Evolutionary conservation across 2,888 invertebrate species (phyloP), one percentile per base, ranked within the genome.

Genomic region (Coelogynopora nodosa): DNA sequence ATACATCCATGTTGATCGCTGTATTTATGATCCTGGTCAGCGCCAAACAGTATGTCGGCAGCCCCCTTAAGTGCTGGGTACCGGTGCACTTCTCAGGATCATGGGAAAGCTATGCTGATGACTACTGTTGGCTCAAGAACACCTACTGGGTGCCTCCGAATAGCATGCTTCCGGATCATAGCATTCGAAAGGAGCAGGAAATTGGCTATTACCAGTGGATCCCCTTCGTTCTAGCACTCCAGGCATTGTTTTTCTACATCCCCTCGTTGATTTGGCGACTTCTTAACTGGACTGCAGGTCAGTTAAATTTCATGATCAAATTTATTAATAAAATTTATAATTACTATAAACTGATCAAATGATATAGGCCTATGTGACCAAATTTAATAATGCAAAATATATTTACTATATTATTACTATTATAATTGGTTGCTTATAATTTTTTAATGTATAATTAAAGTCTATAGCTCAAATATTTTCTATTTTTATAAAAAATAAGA

Each of bases 91-190:
- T 81, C 80, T 80, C 86, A 0, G 86, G 30, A 29, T 23, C 82
- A 23, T 86, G 86, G 86, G 80, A 82, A 26, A 31, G 29, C 31
- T 86, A 86, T 82, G 86, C 86, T 0, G 80, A 86, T 27, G 82
- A 86, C 30, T 86, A 86, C 80, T 86, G 86, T 31, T 86, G 86
- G 86, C 27, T 86, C 0, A 86, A 86, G 67, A 86, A 86, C 82
- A 86, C 86, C 5, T 86, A 86, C 82, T 29, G 29, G 18, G 84
- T 86, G 2, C 84, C 84, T 1, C 67, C 85, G 1, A 23, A 74
- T 26, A 27, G n/a, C n/a, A 31, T 31, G 13, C 29, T 82, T 28
- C 81, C 80, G 1, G 80, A 86, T 28, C 86, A 27, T 0, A 23
- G 27, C 0, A 31, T 80, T 27, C 74, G 86, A 30, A 23, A 84